Percentiles rank a stretch among this genome's conserved stretches.
Evolutionary conservation across 2,888 invertebrate genomes (phyloP).

Genomic region (Sialis lutaria): DNA sequence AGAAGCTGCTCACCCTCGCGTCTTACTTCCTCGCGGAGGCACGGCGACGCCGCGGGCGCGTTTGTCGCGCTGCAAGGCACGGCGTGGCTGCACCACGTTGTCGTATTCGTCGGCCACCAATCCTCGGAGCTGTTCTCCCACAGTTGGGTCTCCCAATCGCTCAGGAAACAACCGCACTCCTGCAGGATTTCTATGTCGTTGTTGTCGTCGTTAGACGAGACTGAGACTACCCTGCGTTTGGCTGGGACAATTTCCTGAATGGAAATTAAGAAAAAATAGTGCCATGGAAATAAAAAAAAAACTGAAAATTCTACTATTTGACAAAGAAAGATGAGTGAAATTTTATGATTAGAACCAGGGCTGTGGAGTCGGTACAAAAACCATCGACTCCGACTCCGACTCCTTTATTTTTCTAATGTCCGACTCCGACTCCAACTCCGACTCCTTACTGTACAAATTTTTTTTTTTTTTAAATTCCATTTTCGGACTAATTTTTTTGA

Average conservation of each 20-base stretch:
- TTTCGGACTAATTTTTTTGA: too few relatives aligned
- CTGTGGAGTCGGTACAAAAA: too few relatives aligned
- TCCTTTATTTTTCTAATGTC: too few relatives aligned
- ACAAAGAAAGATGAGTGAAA: too few relatives aligned
- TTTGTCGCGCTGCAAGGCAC: conserved; percentile 19
- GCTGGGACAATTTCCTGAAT: conserved; percentile 10
- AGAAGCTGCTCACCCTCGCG: conserved; percentile 44
- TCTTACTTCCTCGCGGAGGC: conserved; percentile 30
- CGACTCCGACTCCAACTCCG: too few relatives aligned
- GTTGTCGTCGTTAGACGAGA: conserved; percentile 16
- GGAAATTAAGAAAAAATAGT: too few relatives aligned
- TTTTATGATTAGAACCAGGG: too few relatives aligned
- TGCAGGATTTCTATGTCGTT: conserved; percentile 14
- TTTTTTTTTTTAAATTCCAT: too few relatives aligned
- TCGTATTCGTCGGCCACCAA: conserved; percentile 17
- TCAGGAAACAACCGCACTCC: background rate
- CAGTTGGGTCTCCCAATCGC: background rate
- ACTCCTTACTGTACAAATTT: too few relatives aligned
- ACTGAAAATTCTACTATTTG: too few relatives aligned
- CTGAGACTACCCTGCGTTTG: conserved; percentile 12
- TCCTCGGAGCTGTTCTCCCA: conserved; percentile 4
- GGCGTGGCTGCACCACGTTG: conserved; percentile 24
- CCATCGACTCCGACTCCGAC: too few relatives aligned
- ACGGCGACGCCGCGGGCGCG: conserved; percentile 13
- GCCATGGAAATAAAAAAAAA: too few relatives aligned